These are phyloP conservation scores for Lates calcarifer DNA, from an alignment of 2,113 vertebrate genomes.

Conservation along the genomic window DNA sequence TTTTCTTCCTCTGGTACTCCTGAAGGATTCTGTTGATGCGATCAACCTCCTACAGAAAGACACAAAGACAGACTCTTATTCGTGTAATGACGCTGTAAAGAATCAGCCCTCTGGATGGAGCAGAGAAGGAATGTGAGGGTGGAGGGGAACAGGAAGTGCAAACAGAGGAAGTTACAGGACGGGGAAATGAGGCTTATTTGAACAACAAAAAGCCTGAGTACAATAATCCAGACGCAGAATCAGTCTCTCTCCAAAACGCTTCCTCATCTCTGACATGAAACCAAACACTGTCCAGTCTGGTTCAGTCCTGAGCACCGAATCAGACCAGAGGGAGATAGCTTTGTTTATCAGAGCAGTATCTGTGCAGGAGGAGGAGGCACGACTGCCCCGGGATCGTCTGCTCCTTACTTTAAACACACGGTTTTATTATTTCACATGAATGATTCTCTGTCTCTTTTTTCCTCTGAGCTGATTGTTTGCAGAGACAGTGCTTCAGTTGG, in stretches of 20 bases:
- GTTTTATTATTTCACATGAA: no score
- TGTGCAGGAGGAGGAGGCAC: no score
- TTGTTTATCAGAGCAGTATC: no score
- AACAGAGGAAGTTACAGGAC: conserved; percentile 42
- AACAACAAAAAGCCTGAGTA: conserved; percentile 22
- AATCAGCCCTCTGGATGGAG: background rate
- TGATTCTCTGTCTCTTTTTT: no score
- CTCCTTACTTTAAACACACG: no score
- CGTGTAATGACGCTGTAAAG: background rate
- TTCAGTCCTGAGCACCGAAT: no score
- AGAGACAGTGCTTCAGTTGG: no score
- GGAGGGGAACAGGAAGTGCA: conserved; percentile 65
- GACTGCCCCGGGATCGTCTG: no score
- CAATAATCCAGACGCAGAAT: background rate
- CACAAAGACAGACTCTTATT: conserved; percentile 2
- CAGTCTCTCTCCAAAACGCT: background rate
- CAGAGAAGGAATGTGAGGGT: conserved; percentile 46
- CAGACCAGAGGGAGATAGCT: background rate
- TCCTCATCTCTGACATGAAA: background rate
- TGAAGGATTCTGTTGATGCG: conserved; percentile 92
- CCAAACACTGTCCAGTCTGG: background rate
- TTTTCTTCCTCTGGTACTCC: conserved; percentile 95
- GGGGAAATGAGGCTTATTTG: conserved; percentile 45
- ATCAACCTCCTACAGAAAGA: conserved; percentile 89
- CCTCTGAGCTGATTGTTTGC: no score